Percentiles rank a stretch among this genome's conserved stretches.
phyloP scores from a whole-genome alignment of 2,888 invertebrate genomes.

The Leptothorax acervorum region DNA sequence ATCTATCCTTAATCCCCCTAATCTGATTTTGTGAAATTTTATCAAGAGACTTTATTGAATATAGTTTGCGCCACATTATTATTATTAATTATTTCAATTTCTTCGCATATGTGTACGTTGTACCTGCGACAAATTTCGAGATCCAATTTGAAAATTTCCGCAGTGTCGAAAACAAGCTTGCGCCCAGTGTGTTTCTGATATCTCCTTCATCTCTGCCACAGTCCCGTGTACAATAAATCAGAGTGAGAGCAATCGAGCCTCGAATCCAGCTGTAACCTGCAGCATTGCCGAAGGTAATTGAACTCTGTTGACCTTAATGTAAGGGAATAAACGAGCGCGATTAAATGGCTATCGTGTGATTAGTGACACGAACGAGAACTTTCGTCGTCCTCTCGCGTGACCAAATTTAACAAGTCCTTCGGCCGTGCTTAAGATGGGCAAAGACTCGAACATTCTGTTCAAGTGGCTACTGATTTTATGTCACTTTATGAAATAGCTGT shows the following conservation, averaged over 20 bases:
- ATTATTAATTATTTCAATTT: not conserved
- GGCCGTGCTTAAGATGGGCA: not conserved
- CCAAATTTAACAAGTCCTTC: conserved; percentile 48
- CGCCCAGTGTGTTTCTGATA: conserved; percentile 48
- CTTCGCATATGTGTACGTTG: not conserved
- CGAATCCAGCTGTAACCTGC: conserved; percentile 73
- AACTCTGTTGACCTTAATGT: conserved; percentile 79
- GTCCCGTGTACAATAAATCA: conserved; percentile 72
- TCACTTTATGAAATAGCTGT: conserved; percentile 34
- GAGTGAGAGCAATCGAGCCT: conserved; percentile 72
- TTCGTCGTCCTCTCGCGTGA: conserved; percentile 19
- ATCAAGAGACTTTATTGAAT: not conserved
- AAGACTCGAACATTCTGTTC: conserved; percentile 21
- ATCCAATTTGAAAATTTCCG: conserved; percentile 6
- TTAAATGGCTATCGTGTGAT: conserved; percentile 51
- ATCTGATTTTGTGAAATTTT: conserved; percentile 15
- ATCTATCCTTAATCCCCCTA: not conserved
- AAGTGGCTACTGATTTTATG: conserved; percentile 18
- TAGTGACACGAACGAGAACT: conserved; percentile 47
- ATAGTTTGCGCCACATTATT: conserved; percentile 4
- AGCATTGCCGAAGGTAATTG: conserved; percentile 76
- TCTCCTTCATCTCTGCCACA: conserved; percentile 42
- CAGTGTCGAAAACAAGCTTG: conserved; percentile 1
- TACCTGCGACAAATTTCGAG: not conserved
- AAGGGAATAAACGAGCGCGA: conserved; percentile 66